Evolutionary conservation across 2,888 invertebrate species (phyloP), one percentile per base, ranked within the genome.

Genomic region (Dromius quadrimaculatus): DNA sequence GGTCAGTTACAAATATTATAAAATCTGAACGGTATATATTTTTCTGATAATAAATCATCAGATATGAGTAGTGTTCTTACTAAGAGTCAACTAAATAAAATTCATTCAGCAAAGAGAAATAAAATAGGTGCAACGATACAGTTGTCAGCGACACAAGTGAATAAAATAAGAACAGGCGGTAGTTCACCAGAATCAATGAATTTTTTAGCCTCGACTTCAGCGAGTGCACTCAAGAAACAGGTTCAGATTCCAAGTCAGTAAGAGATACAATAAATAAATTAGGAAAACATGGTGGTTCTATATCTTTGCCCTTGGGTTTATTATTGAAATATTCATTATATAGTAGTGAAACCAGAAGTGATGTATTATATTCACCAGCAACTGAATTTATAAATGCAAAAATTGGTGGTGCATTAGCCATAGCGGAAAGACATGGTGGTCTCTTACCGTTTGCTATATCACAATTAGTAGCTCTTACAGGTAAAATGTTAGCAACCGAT

Each of bases 21-120:
- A 69, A 72, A 45, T 23, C 61, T 5, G 74, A 75, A 64, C 20
- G 54, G 34, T 71, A 73, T 34, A n/a, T 74, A n/a, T n/a, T n/a
- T n/a, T n/a, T n/a, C n/a, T n/a, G n/a, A n/a, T n/a, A n/a, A n/a
- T n/a, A n/a, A n/a, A n/a, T n/a, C n/a, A n/a, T n/a, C n/a, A n/a
- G n/a, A n/a, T n/a, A n/a, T n/a, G n/a, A n/a, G n/a, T n/a, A n/a
- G n/a, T n/a, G n/a, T n/a, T n/a, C n/a, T n/a, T n/a, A n/a, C n/a
- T n/a, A n/a, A n/a, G n/a, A n/a, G n/a, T n/a, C n/a, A n/a, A n/a
- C n/a, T n/a, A n/a, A n/a, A n/a, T n/a, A n/a, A n/a, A n/a, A n/a
- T n/a, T n/a, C n/a, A n/a, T n/a, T n/a, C n/a, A n/a, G n/a, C n/a
- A n/a, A n/a, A n/a, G n/a, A n/a, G n/a, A n/a, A n/a, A n/a, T n/a